Percentiles rank a stretch among this genome's conserved stretches.
Conservation (phyloP, 2,797 vertebrate species). For the Poecilia gillii region DNA sequence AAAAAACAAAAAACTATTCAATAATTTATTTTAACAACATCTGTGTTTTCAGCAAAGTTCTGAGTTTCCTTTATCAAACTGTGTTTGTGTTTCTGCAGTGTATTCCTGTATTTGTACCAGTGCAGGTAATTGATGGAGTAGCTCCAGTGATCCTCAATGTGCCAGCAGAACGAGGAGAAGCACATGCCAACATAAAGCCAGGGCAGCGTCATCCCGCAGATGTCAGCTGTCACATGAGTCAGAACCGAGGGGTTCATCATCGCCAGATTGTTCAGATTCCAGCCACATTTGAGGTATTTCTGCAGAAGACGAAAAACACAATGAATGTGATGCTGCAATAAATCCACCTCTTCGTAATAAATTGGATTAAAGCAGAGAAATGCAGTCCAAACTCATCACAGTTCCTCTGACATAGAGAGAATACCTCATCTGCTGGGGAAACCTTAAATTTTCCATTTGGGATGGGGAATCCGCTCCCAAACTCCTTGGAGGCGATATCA, state of each 20-base stretch:
- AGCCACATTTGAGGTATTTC: conserved; percentile 95
- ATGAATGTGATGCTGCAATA: not conserved
- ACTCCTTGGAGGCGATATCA: conserved; percentile 97
- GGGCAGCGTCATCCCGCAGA: conserved; percentile 97
- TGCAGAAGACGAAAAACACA: conserved; percentile 51
- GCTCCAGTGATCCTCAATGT: conserved; percentile 99
- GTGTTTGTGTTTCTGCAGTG: not conserved
- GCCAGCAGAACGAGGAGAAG: conserved; percentile 99
- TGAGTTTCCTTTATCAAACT: too few species aligned
- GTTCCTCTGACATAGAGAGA: not conserved
- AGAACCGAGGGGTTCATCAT: conserved; percentile 97
- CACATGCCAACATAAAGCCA: conserved; percentile 99
- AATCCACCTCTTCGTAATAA: not conserved
- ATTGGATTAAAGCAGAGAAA: not conserved
- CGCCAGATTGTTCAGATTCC: conserved; percentile 98
- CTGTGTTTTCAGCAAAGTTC: too few species aligned
- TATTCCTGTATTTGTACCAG: conserved; percentile 77
- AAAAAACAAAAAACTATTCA: too few species aligned
- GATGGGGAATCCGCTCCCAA: conserved; percentile 96
- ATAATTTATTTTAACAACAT: too few species aligned
- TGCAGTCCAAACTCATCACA: not conserved
- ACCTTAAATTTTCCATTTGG: conserved; percentile 90
- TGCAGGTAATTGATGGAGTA: conserved; percentile 99
- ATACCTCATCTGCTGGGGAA: conserved; percentile 91
- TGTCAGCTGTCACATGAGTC: conserved; percentile 95